phyloP scores from a whole-genome alignment of 2,888 invertebrate genomes.

The Pyrocoelia pectoralis region DNA sequence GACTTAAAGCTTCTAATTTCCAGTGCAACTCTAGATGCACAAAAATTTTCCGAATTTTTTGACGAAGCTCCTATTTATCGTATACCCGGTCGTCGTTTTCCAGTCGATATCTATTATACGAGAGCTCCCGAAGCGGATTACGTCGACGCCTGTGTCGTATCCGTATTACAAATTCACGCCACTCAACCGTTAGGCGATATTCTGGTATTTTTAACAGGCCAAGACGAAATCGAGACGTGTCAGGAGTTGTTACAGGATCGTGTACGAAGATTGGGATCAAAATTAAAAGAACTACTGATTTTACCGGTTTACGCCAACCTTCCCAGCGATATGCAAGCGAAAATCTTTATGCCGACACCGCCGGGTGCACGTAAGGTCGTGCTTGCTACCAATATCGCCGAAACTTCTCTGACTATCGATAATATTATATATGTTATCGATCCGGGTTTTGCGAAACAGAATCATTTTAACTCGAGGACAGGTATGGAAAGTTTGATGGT shows the following conservation, averaged over 20 bases:
- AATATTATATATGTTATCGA: slow-evolving; percentile 99
- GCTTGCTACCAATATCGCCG: slow-evolving; percentile 98
- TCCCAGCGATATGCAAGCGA: slow-evolving; percentile 98
- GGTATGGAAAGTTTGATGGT: slow-evolving; percentile 99
- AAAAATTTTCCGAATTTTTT: slow-evolving; percentile 97
- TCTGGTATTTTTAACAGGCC: slow-evolving; percentile 94
- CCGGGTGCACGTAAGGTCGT: slow-evolving; percentile 96
- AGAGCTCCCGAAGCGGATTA: slow-evolving; percentile 99
- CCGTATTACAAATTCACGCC: slow-evolving; percentile 96
- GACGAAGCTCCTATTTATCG: slow-evolving; percentile 98
- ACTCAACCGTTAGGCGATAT: slow-evolving; percentile 97
- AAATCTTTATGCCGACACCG: slow-evolving; percentile 98
- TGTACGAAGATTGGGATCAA: slow-evolving; percentile 89
- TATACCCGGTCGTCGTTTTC: slow-evolving; percentile 94
- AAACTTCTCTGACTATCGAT: slow-evolving; percentile 98
- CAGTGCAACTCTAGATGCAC: slow-evolving; percentile 97
- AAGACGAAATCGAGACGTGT: slow-evolving; percentile 91
- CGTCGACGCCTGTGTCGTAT: slow-evolving; percentile 97
- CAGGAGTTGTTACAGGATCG: slow-evolving; percentile 90
- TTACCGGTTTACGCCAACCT: slow-evolving; percentile 98
- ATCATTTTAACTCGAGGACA: slow-evolving; percentile 96
- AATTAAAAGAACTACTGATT: slow-evolving; percentile 90
- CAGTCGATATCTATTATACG: slow-evolving; percentile 98
- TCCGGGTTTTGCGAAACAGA: slow-evolving; percentile 99
- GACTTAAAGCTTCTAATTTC: slow-evolving; percentile 97